Evolutionary conservation across 2,797 vertebrate genomes (phyloP).

Genomic region (Dendrocincla tyrannina): DNA sequence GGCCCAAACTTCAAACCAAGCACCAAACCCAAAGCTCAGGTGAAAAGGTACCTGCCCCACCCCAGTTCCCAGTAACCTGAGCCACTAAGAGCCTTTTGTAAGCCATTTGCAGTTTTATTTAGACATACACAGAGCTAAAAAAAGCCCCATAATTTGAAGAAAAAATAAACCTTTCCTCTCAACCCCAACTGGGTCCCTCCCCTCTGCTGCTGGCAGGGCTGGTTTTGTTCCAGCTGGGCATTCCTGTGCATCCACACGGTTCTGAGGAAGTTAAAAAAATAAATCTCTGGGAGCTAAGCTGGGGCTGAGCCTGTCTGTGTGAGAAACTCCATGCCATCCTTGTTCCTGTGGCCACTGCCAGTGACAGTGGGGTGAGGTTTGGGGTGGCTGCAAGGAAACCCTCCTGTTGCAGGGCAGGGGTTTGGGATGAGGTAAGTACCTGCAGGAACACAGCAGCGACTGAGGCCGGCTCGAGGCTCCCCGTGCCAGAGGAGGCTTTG

Average conservation of each 20-base stretch:
- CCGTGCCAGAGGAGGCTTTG: not conserved
- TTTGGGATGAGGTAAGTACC: not conserved
- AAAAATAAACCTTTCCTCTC: not conserved
- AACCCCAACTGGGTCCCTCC: accelerated
- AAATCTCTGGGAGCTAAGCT: not conserved
- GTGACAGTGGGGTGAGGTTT: not conserved
- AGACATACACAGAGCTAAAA: not conserved
- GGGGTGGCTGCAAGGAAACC: not conserved
- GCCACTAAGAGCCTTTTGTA: not conserved
- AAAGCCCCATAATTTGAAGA: not conserved
- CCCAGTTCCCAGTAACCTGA: not conserved
- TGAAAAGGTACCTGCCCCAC: not conserved
- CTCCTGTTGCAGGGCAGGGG: not conserved
- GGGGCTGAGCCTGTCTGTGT: not conserved
- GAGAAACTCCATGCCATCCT: not conserved
- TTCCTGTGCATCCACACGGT: not conserved
- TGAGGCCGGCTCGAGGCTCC: not conserved
- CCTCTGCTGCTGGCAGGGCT: not conserved
- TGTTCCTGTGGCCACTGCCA: accelerated
- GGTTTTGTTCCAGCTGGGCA: not conserved
- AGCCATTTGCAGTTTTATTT: not conserved
- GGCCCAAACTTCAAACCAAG: not conserved
- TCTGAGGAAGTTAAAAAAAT: not conserved
- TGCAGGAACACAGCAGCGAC: not conserved
- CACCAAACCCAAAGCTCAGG: not conserved